Percentiles rank a stretch among this genome's conserved stretches.
These are phyloP conservation scores for Ichneumoninae sp. DNA, from an alignment of 2,888 invertebrate species.

Conservation along the genomic window DNA sequence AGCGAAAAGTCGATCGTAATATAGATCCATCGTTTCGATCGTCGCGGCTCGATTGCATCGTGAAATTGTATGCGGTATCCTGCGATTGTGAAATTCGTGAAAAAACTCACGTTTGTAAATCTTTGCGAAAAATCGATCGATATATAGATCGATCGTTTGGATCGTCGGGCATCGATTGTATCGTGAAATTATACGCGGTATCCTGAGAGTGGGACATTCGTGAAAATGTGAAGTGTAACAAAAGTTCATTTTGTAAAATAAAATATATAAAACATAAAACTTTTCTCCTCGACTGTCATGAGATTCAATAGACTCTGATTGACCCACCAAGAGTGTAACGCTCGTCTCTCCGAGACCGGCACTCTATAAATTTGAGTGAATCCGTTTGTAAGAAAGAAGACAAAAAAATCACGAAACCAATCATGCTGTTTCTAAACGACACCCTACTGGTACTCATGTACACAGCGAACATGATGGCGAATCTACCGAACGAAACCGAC, in stretches of 20 bases:
- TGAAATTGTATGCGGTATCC: no score
- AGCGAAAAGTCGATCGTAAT: no score
- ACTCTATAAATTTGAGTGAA: background rate
- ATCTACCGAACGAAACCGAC: constrained; percentile 72
- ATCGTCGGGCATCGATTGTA: background rate
- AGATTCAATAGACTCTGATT: background rate
- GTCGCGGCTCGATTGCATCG: no score
- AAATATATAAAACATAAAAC: background rate
- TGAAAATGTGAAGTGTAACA: constrained; percentile 52
- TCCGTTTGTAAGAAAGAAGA: background rate
- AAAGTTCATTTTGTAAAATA: background rate
- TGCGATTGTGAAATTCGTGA: no score
- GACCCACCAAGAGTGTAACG: background rate
- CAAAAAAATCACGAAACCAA: constrained; percentile 34
- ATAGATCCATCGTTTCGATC: no score
- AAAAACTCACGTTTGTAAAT: no score
- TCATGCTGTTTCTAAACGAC: constrained; percentile 79
- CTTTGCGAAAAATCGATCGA: background rate
- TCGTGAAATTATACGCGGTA: background rate
- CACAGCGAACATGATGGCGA: constrained; percentile 79
- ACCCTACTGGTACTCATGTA: constrained; percentile 78
- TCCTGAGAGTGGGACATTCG: background rate
- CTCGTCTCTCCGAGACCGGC: background rate
- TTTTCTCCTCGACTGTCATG: background rate
- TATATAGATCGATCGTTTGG: background rate